These are phyloP conservation scores for Patella depressa DNA, from an alignment of 2,888 invertebrate genomes.

Conservation along the genomic window DNA sequence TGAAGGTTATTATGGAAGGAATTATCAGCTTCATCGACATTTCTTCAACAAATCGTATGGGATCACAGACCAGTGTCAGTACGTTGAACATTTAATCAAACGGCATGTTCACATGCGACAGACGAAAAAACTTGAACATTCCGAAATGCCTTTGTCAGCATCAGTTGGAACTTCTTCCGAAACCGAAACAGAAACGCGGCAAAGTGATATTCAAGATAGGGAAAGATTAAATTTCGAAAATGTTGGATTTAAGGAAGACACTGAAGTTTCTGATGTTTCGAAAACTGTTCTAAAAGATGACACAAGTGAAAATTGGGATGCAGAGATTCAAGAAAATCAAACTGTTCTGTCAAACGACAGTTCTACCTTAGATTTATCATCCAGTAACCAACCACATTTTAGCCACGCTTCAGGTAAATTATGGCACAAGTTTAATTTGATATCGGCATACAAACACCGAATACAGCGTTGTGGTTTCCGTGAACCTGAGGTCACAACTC, in stretches of 20 bases:
- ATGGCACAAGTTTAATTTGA: conserved; percentile 79
- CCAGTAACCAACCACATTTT: background rate
- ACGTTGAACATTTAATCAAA: conserved; percentile 28
- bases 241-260: background rate
- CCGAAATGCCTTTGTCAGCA: background rate
- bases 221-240: background rate
- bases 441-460: conserved; percentile 79
- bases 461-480: conserved; percentile 60
- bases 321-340: background rate
- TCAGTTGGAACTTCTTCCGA: background rate
- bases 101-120: background rate
- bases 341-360: background rate
- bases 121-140: background rate
- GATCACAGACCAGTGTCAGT: conserved; percentile 73
- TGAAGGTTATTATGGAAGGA: conserved; percentile 48
- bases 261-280: background rate
- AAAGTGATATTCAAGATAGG: background rate
- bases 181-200: background rate
- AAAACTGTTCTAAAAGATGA: background rate
- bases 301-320: background rate
- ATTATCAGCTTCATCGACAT: conserved; percentile 29
- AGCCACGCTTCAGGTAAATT: conserved; percentile 78
- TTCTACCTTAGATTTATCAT: background rate
- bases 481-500: conserved; percentile 80
- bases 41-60: conserved; percentile 70